A percentile compares a stretch with the other conserved stretches of the same genome.
These are phyloP conservation scores for Hemicentrotus pulcherrimus DNA, from an alignment of 35 echinoderm and acorn worm genomes.

Conservation along the genomic window DNA sequence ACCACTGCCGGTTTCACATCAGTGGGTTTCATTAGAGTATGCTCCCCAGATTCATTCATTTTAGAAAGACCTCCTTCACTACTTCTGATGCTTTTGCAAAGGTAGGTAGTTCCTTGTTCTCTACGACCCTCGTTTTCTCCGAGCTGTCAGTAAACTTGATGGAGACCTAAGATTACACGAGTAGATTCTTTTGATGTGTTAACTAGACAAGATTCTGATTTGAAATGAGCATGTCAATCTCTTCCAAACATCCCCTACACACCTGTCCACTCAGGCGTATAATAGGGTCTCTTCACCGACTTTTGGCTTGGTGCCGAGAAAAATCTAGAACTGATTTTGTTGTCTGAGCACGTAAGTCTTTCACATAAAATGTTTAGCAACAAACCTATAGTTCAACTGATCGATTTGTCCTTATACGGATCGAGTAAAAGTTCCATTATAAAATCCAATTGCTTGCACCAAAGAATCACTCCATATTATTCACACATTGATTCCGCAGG, in stretches of 20 bases:
- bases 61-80: background rate
- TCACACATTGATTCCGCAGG: no score
- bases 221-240: background rate
- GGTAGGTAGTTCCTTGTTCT: background rate
- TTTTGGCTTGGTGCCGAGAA: background rate
- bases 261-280: background rate
- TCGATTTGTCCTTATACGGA: no score
- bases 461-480: no score
- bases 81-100: background rate
- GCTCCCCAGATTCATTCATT: background rate
- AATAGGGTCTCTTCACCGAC: background rate
- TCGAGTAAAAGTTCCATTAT: no score
- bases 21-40: background rate
- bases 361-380: no score
- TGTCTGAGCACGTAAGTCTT: no score
- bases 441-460: no score
- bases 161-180: background rate
- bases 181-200: background rate
- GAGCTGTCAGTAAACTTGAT: background rate
- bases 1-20: background rate
- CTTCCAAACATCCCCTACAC: background rate
- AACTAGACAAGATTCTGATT: background rate
- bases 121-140: background rate
- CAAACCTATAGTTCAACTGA: no score
- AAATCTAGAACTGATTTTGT: background rate